Evolutionary conservation across 2,888 invertebrate species (phyloP), one percentile per base, ranked within the genome.

Genomic region (Plusia festucae): DNA sequence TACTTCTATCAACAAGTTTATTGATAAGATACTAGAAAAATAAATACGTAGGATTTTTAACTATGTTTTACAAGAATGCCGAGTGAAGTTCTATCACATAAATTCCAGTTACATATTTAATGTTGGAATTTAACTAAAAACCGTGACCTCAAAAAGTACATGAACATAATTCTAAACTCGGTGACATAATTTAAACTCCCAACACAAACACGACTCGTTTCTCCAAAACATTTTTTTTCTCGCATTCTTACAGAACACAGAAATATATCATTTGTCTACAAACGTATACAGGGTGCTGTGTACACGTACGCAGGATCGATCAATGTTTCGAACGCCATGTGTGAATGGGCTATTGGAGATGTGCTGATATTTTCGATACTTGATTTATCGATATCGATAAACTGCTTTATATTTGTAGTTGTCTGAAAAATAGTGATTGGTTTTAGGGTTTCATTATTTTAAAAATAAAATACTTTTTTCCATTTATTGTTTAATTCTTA

Each of bases 241-340:
- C 11, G n/a, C 30, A 60, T 60, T 72, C 60, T 52, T 15, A 3
- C 16, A 4, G 40, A 32, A 22, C 20, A 44, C 30, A 11, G 15
- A 34, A 34, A 57, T 60, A 49, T 55, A 65, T 71, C n/a, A 46
- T 70, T 70, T 79, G 83, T 70, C 20, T 57, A n/a, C 30, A 44
- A 49, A 24, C 13, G 34, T 46, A 55, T 40, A 75, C 55, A 60
- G 34, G 58, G 44, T 27, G 53, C n/a, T 51, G 24, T 24, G 18
- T 46, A 44, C 73, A 73, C 76, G 71, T 70, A 54, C 58, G n/a
- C 22, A 73, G 79, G 85, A 93, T 91, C 93, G 93, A 93, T 93
- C 92, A 89, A 86, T 87, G 88, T 89, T 88, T 82, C 78, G 72
- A 88, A 84, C 89, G 87, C 84, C 87, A 85, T 90, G 88, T 91